These are phyloP conservation scores for Tachysurus vachellii DNA, from an alignment of 2,113 vertebrate genomes.

Conservation along the genomic window DNA sequence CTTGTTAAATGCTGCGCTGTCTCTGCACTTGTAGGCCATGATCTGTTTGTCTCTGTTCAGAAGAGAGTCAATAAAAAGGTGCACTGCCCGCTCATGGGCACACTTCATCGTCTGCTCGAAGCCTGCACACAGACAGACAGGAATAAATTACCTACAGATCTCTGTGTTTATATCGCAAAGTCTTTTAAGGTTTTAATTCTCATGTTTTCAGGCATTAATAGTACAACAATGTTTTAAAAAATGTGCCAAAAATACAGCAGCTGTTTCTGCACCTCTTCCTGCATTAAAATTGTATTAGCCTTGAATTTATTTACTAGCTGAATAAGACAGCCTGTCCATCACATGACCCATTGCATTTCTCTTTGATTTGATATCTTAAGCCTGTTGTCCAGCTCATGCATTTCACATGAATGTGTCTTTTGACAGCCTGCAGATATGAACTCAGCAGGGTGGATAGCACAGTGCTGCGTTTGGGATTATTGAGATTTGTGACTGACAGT, in stretches of 20 bases:
- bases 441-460: conserved; percentile 48
- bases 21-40: conserved; percentile 83
- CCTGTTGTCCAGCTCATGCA: conserved; percentile 3
- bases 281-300: background rate
- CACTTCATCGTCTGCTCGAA: conserved; percentile 90
- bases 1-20: conserved; percentile 82
- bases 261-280: background rate
- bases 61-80: conserved; percentile 92
- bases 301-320: background rate
- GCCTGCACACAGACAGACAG: conserved; percentile 67
- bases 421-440: conserved; percentile 60
- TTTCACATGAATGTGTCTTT: conserved; percentile 19
- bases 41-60: conserved; percentile 79
- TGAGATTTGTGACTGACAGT: conserved; percentile 64
- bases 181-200: background rate
- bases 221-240: background rate
- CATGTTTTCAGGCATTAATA: background rate
- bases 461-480: conserved; percentile 62
- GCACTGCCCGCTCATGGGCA: conserved; percentile 88
- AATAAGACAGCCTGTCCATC: background rate
- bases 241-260: background rate
- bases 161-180: background rate
- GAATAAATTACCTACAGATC: background rate
- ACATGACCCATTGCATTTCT: background rate
- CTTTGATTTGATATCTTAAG: conserved; percentile 18